Percentiles rank a stretch among this genome's conserved stretches.
These are phyloP conservation scores for Watsonalla binaria DNA, from an alignment of 2,888 invertebrate genomes.

Conservation along the genomic window DNA sequence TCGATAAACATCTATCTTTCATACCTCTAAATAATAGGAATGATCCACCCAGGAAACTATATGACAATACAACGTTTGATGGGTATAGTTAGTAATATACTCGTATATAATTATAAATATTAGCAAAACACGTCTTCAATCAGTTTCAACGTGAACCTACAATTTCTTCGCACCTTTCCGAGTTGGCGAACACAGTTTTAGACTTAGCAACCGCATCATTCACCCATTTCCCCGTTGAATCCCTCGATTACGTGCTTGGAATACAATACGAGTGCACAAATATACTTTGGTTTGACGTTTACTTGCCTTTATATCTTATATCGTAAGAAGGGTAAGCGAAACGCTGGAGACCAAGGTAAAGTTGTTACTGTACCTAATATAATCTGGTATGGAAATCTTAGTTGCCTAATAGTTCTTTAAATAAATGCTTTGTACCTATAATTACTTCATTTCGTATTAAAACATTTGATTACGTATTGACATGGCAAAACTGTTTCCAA, in stretches of 20 bases:
- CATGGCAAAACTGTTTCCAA: too few species aligned
- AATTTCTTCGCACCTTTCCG: not conserved
- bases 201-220: constrained; percentile 23
- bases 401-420: too few species aligned
- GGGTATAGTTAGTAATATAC: too few species aligned
- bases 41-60: too few species aligned
- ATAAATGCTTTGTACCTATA: too few species aligned
- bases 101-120: not conserved
- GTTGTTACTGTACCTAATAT: not conserved
- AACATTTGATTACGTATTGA: too few species aligned
- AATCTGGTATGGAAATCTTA: not conserved
- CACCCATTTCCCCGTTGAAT: constrained; percentile 33
- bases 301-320: too few species aligned
- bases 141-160: too few species aligned
- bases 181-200: constrained; percentile 10
- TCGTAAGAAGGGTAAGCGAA: not conserved
- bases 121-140: not conserved
- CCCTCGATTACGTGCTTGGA: constrained; percentile 32
- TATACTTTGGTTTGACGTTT: constrained; percentile 14
- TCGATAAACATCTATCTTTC: too few species aligned
- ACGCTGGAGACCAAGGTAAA: not conserved
- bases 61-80: too few species aligned
- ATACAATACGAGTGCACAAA: constrained; percentile 22
- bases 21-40: not conserved
- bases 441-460: too few species aligned